These are phyloP conservation scores for Phaetusa simplex DNA, from an alignment of 2,113 vertebrate genomes.

Conservation along the genomic window DNA sequence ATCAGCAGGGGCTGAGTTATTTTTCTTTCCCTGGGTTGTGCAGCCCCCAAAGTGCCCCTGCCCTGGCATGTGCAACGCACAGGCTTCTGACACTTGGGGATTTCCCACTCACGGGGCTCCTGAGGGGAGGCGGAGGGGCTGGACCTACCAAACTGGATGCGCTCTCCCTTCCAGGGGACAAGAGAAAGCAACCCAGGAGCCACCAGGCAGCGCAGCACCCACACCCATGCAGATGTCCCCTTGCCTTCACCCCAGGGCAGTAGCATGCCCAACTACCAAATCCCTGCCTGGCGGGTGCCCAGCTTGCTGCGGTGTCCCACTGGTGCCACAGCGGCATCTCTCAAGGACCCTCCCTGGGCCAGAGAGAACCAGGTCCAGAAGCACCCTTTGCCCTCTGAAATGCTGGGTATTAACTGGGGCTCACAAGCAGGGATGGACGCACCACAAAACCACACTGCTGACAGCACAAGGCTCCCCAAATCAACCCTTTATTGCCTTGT, in stretches of 20 bases:
- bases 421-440: neutral
- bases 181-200: neutral
- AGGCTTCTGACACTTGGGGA: fast-evolving
- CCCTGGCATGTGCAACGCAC: neutral
- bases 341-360: neutral
- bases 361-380: neutral
- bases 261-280: neutral
- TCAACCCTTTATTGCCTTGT: conserved; percentile 15
- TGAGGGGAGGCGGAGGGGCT: neutral
- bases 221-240: neutral
- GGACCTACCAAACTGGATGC: neutral
- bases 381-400: neutral
- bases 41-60: neutral
- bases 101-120: neutral
- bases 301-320: neutral
- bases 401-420: neutral
- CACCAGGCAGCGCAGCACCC: neutral
- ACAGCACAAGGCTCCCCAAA: neutral
- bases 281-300: neutral
- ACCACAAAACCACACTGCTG: neutral
- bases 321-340: neutral
- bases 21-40: neutral
- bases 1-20: neutral
- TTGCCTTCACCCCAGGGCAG: neutral
- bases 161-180: neutral